Percentiles rank a stretch among this genome's conserved stretches.
These are phyloP conservation scores for Protomyctophum bolini DNA, from an alignment of 2,113 vertebrate genomes.

Conservation along the genomic window DNA sequence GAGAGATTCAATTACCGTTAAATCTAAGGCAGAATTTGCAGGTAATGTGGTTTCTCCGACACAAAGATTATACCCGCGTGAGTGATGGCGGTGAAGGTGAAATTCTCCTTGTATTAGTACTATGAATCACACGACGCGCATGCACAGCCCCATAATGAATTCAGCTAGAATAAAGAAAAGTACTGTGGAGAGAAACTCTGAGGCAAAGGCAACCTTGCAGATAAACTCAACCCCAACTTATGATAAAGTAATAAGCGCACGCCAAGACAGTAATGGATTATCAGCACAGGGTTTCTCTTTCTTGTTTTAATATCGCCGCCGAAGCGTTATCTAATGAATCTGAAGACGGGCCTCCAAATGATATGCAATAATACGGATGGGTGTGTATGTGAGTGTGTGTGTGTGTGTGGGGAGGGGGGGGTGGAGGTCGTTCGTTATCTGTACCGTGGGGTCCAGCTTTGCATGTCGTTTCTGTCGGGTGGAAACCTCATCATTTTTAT, in stretches of 20 bases:
- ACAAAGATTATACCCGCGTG: slow-evolving; percentile 53
- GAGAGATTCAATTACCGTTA: slow-evolving; percentile 64
- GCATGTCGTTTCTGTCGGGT: no score
- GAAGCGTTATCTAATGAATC: slow-evolving; percentile 52
- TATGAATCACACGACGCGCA: slow-evolving; percentile 36
- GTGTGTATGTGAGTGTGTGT: background rate
- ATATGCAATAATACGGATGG: slow-evolving; percentile 35
- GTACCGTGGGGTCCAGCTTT: slow-evolving; percentile 47
- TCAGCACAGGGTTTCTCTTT: slow-evolving; percentile 19
- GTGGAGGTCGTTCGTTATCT: slow-evolving; percentile 28
- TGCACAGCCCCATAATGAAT: slow-evolving; percentile 44
- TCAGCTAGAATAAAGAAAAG: slow-evolving; percentile 47
- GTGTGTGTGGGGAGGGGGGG: no score
- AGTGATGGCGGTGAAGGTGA: slow-evolving; percentile 58
- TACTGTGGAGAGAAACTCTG: slow-evolving; percentile 22
- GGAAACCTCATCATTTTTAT: no score
- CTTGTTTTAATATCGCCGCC: slow-evolving; percentile 47
- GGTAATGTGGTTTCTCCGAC: slow-evolving; percentile 49
- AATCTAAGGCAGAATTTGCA: slow-evolving; percentile 61
- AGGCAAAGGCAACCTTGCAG: slow-evolving; percentile 53
- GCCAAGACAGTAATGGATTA: slow-evolving; percentile 51
- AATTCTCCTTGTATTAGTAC: slow-evolving; percentile 49
- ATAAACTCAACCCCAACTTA: slow-evolving; percentile 52
- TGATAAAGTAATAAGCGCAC: slow-evolving; percentile 56
- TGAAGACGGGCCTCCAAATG: slow-evolving; percentile 28